Conservation (phyloP, 1,140 invertebrate species). For the Tetragnatha versicolor region DNA sequence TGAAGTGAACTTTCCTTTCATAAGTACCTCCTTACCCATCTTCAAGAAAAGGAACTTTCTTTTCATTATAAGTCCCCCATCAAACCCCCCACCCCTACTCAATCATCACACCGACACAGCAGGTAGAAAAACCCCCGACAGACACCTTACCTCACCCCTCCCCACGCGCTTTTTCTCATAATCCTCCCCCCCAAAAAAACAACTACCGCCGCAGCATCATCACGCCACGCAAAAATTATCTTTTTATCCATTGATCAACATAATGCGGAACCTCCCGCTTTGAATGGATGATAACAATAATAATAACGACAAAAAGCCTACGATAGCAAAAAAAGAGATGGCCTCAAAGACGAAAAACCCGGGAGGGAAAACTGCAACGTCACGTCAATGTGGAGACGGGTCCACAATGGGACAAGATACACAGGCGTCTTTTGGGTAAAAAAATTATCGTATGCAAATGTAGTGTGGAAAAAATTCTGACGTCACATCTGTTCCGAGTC, state of each 20-base stretch:
- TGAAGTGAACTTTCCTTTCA: too few relatives aligned
- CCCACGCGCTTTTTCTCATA: too few relatives aligned
- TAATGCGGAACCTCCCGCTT: too few relatives aligned
- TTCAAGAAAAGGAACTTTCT: too few relatives aligned
- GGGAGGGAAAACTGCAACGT: neutral
- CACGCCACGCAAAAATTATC: slow-evolving; percentile 28
- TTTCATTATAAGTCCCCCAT: too few relatives aligned
- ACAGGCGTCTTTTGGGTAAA: neutral
- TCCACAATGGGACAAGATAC: slow-evolving; percentile 19
- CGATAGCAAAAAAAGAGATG: neutral
- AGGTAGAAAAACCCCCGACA: too few relatives aligned
- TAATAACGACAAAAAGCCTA: neutral
- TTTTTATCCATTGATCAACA: slow-evolving; percentile 9
- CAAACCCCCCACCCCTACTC: too few relatives aligned
- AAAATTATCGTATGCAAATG: slow-evolving; percentile 18
- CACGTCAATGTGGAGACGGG: neutral
- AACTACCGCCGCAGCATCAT: slow-evolving; percentile 23
- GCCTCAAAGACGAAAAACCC: neutral
- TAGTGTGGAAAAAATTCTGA: too few relatives aligned
- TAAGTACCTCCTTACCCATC: too few relatives aligned
- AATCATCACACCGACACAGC: too few relatives aligned
- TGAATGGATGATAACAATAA: neutral
- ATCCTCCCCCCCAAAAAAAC: too few relatives aligned
- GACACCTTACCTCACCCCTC: too few relatives aligned
- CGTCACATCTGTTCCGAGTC: neutral